phyloP scores from a whole-genome alignment of 2,797 vertebrate species.

The Anguilla pacifica region DNA sequence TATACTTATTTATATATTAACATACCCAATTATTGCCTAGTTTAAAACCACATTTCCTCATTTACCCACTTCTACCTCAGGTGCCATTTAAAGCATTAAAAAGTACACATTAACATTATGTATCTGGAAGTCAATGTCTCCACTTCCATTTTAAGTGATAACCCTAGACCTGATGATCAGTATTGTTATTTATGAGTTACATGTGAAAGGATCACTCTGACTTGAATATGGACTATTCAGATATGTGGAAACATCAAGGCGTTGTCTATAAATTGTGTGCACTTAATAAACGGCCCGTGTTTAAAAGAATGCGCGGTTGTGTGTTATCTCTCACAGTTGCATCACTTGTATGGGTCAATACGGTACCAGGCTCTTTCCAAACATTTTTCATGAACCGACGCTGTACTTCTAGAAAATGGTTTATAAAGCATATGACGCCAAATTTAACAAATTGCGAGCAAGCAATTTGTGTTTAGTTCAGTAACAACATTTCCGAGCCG shows the following conservation, averaged over 20 bases:
- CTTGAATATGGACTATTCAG: background rate
- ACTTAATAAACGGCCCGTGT: background rate
- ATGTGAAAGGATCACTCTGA: background rate
- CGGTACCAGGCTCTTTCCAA: background rate
- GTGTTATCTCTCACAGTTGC: background rate
- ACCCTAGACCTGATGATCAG: background rate
- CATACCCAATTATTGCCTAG: slow-evolving; percentile 15
- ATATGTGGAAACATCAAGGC: background rate
- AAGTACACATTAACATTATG: slow-evolving; percentile 6
- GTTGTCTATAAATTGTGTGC: background rate
- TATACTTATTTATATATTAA: slow-evolving; percentile 24
- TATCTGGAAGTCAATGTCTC: background rate
- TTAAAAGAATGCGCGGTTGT: background rate
- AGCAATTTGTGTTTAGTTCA: background rate
- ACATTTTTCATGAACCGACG: background rate
- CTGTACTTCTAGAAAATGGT: background rate
- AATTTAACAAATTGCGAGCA: background rate
- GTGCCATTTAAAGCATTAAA: slow-evolving; percentile 10
- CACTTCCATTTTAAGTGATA: background rate
- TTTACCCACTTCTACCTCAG: slow-evolving; percentile 42
- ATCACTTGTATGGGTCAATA: background rate
- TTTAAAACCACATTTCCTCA: slow-evolving; percentile 15
- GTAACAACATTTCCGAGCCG: background rate
- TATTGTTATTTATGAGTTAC: slow-evolving; percentile 2
- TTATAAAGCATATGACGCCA: background rate